Evolutionary conservation across 1,140 invertebrate species (phyloP).

Genomic region (Akabosia matsudoensis): DNA sequence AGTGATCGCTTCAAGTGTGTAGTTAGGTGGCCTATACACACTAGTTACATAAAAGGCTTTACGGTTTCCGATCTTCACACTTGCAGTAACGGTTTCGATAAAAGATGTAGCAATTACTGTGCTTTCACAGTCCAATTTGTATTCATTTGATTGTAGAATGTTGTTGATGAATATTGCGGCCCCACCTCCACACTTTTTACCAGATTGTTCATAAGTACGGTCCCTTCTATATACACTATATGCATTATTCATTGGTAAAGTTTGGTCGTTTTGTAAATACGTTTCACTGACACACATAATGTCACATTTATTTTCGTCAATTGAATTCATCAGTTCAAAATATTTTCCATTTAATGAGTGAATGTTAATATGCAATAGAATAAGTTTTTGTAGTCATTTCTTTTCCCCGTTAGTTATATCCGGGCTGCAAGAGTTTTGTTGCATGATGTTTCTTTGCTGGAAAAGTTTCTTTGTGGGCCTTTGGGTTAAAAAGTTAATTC

Average conservation of each 20-base stretch:
- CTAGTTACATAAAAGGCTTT: neutral
- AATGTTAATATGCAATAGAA: too few species aligned
- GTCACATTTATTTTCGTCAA: neutral
- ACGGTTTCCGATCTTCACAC: neutral
- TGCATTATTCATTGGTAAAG: neutral
- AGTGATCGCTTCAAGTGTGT: neutral
- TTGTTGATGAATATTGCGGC: neutral
- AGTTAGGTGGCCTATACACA: neutral
- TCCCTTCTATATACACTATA: neutral
- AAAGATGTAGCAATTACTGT: neutral
- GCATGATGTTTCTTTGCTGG: too few species aligned
- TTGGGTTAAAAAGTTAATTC: too few species aligned
- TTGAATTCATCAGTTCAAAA: too few species aligned
- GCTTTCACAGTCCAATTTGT: neutral
- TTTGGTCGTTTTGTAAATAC: neutral
- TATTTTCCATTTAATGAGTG: too few species aligned
- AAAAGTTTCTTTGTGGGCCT: too few species aligned
- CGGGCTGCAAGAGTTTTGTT: too few species aligned
- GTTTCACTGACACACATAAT: neutral
- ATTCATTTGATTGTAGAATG: neutral
- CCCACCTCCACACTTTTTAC: neutral
- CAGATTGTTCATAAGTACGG: neutral
- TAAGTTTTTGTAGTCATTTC: too few species aligned
- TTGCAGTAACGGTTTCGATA: neutral
- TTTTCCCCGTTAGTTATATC: too few species aligned